Evolutionary conservation across 2,888 invertebrate species (phyloP), one percentile per base, ranked within the genome.

Genomic region (Cheilosia grossa): DNA sequence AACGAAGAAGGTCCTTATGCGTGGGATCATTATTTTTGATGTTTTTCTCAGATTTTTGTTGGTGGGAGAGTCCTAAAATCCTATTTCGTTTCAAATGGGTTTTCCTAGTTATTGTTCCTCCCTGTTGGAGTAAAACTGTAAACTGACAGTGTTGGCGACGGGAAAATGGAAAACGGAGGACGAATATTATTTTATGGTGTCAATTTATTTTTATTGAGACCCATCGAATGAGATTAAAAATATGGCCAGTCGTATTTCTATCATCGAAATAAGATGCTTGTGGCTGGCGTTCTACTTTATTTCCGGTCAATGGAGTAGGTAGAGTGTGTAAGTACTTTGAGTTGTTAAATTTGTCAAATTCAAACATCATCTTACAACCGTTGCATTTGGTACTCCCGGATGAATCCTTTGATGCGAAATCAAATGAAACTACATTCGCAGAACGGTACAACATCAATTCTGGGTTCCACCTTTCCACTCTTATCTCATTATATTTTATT

Each of bases 201-300:
- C 88, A 87, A 88, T 88, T 88, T 87, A 74, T 86, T 88, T 88
- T 88, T 88, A 88, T 87, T 86, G 87, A 79, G 81, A 81, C 81
- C 87, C 87, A 88, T 88, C 87, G 87, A 87, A 87, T 87, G 87
- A 88, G 88, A 88, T 88, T 87, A 88, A 87, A 88, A 88, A 88
- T 88, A 88, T 88, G 87, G 88, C 87, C 74, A 70, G 70, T 85
- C 59, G 74, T 75, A 83, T 74, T 80, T 81, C 66, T 79, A 63
- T 77, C 67, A 63, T 73, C 49, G 33, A 73, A 82, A 67, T 74
- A 83, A 80, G 74, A 66, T 66, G 73, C 27, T 63, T 42, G 37
- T 49, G 40, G 54, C 40, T 49, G 37, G 13, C 13, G 4, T 47
- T 17, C 9, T n/a, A 44, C 19, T 9, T 67, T 56, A 56, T 44